phyloP scores from a whole-genome alignment of 2,797 vertebrate genomes.

The Threskiornis aethiopicus region DNA sequence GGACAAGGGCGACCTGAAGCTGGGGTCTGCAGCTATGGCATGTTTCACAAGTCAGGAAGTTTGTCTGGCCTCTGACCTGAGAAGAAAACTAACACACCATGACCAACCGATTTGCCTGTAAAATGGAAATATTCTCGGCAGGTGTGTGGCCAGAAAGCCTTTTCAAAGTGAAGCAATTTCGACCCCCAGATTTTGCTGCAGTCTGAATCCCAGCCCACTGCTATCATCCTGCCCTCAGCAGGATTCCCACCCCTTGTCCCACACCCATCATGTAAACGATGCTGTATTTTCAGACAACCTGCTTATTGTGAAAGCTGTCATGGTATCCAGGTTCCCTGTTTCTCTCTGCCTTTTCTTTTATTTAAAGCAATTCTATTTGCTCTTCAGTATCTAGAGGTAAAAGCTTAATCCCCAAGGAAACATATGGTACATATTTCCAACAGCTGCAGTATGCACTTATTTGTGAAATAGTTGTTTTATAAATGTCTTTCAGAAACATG shows the following conservation, averaged over 20 bases:
- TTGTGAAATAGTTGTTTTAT: constrained; percentile 57
- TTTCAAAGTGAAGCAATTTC: not conserved
- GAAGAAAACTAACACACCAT: constrained; percentile 21
- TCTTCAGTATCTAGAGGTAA: constrained; percentile 19
- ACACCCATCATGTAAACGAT: fast-evolving
- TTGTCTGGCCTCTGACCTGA: not conserved
- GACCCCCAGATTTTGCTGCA: not conserved
- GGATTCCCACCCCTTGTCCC: not conserved
- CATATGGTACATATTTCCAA: not conserved
- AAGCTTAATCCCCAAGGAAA: not conserved
- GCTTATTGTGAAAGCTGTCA: not conserved
- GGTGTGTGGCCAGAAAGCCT: not conserved
- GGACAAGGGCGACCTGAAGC: not conserved
- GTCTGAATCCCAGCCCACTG: not conserved
- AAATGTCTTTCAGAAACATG: constrained; percentile 59
- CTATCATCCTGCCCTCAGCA: not conserved
- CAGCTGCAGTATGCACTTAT: not conserved
- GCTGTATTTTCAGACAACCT: not conserved
- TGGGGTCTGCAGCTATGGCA: not conserved
- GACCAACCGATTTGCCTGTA: constrained; percentile 19
- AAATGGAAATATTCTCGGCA: constrained; percentile 32
- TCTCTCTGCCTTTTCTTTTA: not conserved
- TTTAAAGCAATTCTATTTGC: not conserved
- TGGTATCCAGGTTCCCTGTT: not conserved
- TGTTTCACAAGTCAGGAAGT: not conserved